Base-by-base conservation (phyloP, 2,113 vertebrate genomes). In the Myiozetetes cayanensis region DNA sequence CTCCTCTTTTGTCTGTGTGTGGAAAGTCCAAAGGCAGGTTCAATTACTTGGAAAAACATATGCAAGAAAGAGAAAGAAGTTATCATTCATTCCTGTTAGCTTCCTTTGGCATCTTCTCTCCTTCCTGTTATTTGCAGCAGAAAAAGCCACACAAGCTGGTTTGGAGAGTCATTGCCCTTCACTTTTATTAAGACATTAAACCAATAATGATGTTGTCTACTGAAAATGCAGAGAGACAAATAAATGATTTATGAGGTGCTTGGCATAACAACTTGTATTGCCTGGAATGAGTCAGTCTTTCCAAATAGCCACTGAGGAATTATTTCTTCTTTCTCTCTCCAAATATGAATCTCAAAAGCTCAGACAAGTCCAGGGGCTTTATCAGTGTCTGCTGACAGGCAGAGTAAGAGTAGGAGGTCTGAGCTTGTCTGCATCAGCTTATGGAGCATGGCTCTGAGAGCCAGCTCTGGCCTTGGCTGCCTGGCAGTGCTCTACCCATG, bases 231-330 rank as follows among this genome's bases (percentile, higher is more conserved):
- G 63, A 80, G 46, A 68, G 49, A 52, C 78, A 77, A 97, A 86
- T 95, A 94, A 96, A 96, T 96, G 86, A 97, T 97, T 94, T 92
- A 96, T 95, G 66, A 88, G 94, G 43, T 52, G 33, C 61, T 89
- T 87, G 84, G 75, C 93, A 74, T 87, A 82, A 84, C 53, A 89
- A 72, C 56, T 92, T 82, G 23, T 43, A 46, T 88, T 95, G 83
- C 19, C 73, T 80, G 78, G 56, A 75, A 85, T 89, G 61, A 96
- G 52, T 49, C 49, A 88, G 53, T 61, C 37, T 95, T 96, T 74
- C 67, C 65, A 75, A 76, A 82, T 28, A 85, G n/a, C 39, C 66
- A 43, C 63, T 2, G 4, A 87, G 8, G 50, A 88, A 67, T 91
- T 71, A 33, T 39, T 37, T 87, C 23, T 81, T 89, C 46, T 73